Evolutionary conservation across 92 coral and sea anemone genomes (phyloP).

Genomic region (Micromussa lordhowensis): DNA sequence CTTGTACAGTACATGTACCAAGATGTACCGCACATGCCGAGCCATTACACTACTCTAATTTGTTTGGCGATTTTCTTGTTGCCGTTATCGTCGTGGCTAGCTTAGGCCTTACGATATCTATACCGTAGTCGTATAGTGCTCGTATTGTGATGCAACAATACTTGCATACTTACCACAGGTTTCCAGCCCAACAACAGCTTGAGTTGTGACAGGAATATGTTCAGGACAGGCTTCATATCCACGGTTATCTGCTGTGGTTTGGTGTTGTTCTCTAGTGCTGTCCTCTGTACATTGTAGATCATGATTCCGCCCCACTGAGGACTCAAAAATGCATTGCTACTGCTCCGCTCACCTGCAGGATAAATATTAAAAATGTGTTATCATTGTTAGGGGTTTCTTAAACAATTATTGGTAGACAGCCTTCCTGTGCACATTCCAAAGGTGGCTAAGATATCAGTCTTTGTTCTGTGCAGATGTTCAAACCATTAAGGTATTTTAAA

Average conservation of each 20-base stretch:
- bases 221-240: slow-evolving; percentile 77
- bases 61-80: too few species aligned
- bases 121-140: neutral
- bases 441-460: neutral
- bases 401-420: neutral
- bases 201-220: slow-evolving; percentile 80
- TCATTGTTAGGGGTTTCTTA: neutral
- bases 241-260: slow-evolving; percentile 61
- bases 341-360: slow-evolving; percentile 64
- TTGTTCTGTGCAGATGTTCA: neutral
- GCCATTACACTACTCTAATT: neutral
- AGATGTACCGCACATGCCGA: neutral
- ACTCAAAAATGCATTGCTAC: slow-evolving; percentile 94
- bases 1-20: too few species aligned
- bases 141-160: neutral
- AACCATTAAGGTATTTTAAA: too few species aligned
- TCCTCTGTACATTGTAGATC: slow-evolving; percentile 76
- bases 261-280: slow-evolving; percentile 44
- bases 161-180: slow-evolving; percentile 74
- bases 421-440: neutral
- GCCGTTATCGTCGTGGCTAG: neutral
- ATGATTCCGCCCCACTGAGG: slow-evolving; percentile 98
- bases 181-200: slow-evolving; percentile 80
- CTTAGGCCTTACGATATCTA: too few species aligned
- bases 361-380: neutral